Base-by-base conservation (phyloP, 2,888 invertebrate genomes). In the Acleris literana region DNA sequence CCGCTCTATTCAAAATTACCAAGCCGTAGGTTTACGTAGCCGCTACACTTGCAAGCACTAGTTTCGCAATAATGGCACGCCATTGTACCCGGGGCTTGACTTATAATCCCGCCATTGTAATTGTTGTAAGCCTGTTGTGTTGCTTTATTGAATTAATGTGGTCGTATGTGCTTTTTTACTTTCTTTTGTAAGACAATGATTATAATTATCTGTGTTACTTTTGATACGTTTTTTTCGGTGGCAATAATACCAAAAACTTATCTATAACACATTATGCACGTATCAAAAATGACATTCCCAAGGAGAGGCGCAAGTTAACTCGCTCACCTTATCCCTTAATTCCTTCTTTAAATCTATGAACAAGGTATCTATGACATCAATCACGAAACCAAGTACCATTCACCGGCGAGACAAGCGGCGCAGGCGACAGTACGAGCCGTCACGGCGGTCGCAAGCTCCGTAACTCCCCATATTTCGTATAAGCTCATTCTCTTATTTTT, bases 401-500 rank as follows among this genome's bases (percentile, higher is more conserved):
- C 20, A 20, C 29, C 17, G 60, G 43, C 51, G 44, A 51, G 65
- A 49, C 43, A 25, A 25, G 51, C 18, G 46, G 17, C 61, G 46
- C 56, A 46, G 62, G 69, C 65, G 75, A 72, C 76, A 76, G 85
- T 76, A 85, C 87, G 77, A 78, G 74, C 70, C 80, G 86, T 82
- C 84, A 87, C 85, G 77, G 78, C 72, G 73, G 65, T 66, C 62
- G 80, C 79, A 76, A 77, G 77, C 71, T 71, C 73, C 74, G 75
- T 74, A 75, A 56, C 60, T 57, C 74, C 68, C 75, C 77, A 83
- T 86, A 87, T 87, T 85, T 84, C 75, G 84, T 83, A 85, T 85
- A 82, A 85, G 83, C 80, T 77, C 82, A 80, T 80, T 82, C 70
- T 77, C 76, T 83, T 82, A 87, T 89, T 87, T 88, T 85, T 83